Evolutionary conservation across 35 echinoderm and acorn worm genomes (phyloP).

Genomic region (Holothuria glaberrima): DNA sequence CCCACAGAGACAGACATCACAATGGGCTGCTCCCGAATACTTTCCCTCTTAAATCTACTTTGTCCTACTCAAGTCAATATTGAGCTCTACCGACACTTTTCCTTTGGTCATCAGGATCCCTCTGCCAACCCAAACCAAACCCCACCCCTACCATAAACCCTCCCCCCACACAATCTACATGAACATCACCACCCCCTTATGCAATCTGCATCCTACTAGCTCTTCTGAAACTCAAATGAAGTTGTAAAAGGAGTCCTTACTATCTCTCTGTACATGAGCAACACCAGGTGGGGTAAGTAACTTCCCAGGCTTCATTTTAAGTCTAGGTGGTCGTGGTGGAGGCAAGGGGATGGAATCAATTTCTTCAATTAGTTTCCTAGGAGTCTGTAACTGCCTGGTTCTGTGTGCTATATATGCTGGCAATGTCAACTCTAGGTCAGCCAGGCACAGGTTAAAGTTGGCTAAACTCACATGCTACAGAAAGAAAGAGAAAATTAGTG

Average conservation of each 20-base stretch:
- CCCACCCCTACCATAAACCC: neutral
- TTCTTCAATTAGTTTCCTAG: conserved; percentile 90
- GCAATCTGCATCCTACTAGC: neutral
- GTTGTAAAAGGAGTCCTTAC: conserved; percentile 7
- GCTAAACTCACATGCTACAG: conserved; percentile 84
- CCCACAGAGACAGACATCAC: no score
- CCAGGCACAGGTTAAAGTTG: conserved; percentile 85
- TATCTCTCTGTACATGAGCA: conserved; percentile 73
- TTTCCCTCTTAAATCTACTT: no score
- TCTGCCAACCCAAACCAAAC: neutral
- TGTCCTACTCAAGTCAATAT: no score
- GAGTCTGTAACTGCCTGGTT: conserved; percentile 90
- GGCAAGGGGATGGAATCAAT: conserved; percentile 86
- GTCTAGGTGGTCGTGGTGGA: conserved; percentile 77
- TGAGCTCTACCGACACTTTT: no score
- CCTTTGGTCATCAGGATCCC: no score
- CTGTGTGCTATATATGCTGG: conserved; percentile 94
- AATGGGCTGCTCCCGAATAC: no score
- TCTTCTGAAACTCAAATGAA: no score
- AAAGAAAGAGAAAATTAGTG: neutral
- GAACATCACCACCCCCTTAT: neutral
- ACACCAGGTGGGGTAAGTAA: conserved; percentile 73
- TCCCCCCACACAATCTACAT: neutral
- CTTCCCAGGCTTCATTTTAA: conserved; percentile 93
- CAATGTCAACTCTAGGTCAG: conserved; percentile 80